A percentile compares a stretch with the other conserved stretches of the same genome.
These are phyloP conservation scores for Conopomorpha cramerella DNA, from an alignment of 1,140 invertebrate species.

Conservation along the genomic window DNA sequence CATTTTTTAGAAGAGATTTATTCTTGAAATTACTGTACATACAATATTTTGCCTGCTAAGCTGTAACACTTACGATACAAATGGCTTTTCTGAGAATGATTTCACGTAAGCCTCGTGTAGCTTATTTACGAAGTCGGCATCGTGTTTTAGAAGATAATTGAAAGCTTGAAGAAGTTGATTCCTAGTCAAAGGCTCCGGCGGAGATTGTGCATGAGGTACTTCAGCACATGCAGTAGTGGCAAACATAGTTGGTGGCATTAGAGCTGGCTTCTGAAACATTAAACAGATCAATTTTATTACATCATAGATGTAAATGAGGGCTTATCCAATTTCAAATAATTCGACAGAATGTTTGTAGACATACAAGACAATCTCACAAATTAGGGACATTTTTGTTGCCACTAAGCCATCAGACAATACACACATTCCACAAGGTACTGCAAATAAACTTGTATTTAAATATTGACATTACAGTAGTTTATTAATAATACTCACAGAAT, in stretches of 20 bases:
- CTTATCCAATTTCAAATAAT: no score
- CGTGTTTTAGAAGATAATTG: conserved; percentile 84
- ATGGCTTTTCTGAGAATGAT: conserved; percentile 76
- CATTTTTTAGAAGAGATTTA: conserved; percentile 38
- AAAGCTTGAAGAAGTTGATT: conserved; percentile 88
- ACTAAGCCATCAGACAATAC: no score
- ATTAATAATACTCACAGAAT: conserved; percentile 35
- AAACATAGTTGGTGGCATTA: conserved; percentile 86
- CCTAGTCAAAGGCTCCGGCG: conserved; percentile 76
- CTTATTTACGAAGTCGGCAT: conserved; percentile 83
- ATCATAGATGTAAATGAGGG: no score
- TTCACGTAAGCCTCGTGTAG: conserved; percentile 89
- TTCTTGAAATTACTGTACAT: conserved; percentile 49
- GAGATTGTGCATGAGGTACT: no score
- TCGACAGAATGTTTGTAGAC: no score
- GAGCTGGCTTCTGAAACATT: conserved; percentile 69
- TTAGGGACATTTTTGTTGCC: no score
- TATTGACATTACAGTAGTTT: no score
- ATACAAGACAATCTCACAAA: no score
- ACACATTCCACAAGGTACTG: no score
- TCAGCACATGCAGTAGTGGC: conserved; percentile 40
- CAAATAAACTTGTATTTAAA: no score
- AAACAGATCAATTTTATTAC: no score
- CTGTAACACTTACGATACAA: conserved; percentile 47
- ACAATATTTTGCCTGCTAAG: conserved; percentile 15